Evolutionary conservation across 2,113 vertebrate genomes (phyloP), one percentile per base, ranked within the genome.

Genomic region (Hipposideros armiger): DNA sequence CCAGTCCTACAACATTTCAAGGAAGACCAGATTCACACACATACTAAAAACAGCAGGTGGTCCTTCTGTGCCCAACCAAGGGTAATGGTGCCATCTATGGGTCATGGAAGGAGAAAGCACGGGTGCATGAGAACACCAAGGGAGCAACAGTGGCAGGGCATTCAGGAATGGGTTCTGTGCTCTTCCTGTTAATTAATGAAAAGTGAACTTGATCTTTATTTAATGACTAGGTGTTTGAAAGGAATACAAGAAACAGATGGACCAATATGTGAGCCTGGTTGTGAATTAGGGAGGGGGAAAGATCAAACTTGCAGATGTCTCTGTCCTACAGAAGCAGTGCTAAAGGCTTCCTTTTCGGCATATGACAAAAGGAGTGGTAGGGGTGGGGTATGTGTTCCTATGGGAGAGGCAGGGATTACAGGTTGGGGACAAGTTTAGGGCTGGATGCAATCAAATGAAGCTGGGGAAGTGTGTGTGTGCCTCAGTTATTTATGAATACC

Each of bases 21-120:
- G 17, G 77, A 87, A 30, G 40, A 69, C 14, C 10, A 52, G n/a
- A 81, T 36, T 91, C 45, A 42, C 22, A 28, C 7, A 2, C 15
- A 4, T 0, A 7, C 36, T 74, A 11, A 42, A 74, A 69, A 26
- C 3, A 0, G 3, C 32, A 1, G 47, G 17, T 0, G 5, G 2
- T 50, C 36, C 22, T 40, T 47, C 28, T 40, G 32, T 42, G 28
- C 7, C 22, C 78, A 90, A 62, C 30, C 81, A 26, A 83, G n/a
- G 87, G 87, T 54, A 62, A 90, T 76, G 72, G 64, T 11, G 72
- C 90, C 96, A 95, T 64, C 95, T 95, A 62, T 1, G n/a, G 93
- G 85, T 66, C 70, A 26, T 11, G 26, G 64, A 10, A 42, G 73
- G 56, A 40, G 42, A 83, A 11, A 26, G 19, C 80, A 22, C 32